phyloP scores from a whole-genome alignment of 2,888 invertebrate genomes.

The Herminia tarsipennalis region DNA sequence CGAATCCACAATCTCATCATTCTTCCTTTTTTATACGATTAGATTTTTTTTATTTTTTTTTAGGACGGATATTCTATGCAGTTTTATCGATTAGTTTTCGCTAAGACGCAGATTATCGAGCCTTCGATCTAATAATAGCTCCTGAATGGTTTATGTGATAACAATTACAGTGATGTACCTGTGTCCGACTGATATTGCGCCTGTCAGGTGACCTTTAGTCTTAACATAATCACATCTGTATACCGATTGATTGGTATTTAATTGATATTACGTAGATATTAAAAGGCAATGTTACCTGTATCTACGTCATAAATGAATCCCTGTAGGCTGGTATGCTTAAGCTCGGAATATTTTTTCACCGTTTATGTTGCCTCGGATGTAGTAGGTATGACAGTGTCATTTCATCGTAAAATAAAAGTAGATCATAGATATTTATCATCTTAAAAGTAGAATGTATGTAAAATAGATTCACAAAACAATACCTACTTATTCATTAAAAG shows the following conservation, averaged over 20 bases:
- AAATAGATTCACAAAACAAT: too few relatives aligned
- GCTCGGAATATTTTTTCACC: too few relatives aligned
- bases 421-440: too few relatives aligned
- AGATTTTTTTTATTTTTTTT: not conserved
- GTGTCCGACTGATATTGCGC: conserved; percentile 41
- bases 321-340: not conserved
- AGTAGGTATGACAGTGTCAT: too few relatives aligned
- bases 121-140: conserved; percentile 28
- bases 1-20: not conserved
- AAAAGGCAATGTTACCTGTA: not conserved
- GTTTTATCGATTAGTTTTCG: not conserved
- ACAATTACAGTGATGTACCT: conserved; percentile 39
- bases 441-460: too few relatives aligned
- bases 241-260: conserved; percentile 29
- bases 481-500: too few relatives aligned
- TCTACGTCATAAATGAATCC: not conserved
- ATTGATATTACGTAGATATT: conserved; percentile 9
- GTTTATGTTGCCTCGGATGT: too few relatives aligned
- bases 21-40: not conserved
- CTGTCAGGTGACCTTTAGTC: conserved; percentile 51
- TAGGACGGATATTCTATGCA: not conserved
- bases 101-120: not conserved
- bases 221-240: conserved; percentile 24
- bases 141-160: conserved; percentile 29
- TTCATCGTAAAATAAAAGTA: too few relatives aligned